phyloP scores from a whole-genome alignment of 2,888 invertebrate genomes.

The Drosophila colorata region DNA sequence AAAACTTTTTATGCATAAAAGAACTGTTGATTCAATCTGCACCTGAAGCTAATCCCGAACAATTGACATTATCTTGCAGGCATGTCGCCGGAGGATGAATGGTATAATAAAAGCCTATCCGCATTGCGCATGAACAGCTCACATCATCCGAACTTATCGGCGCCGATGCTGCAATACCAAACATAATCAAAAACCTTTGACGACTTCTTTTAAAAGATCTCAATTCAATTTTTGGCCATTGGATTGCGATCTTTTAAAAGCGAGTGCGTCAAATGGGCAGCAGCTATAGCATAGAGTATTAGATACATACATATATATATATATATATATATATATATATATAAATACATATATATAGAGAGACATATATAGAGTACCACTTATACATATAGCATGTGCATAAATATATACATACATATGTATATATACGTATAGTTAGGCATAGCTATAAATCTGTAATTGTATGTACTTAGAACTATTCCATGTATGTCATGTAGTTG shows the following conservation, averaged over 20 bases:
- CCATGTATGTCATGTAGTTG: slow-evolving; percentile 34
- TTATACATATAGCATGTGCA: background rate
- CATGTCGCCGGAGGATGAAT: slow-evolving; percentile 97
- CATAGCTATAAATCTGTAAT: slow-evolving; percentile 37
- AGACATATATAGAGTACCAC: slow-evolving; percentile 3
- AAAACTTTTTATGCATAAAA: background rate
- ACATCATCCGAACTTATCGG: slow-evolving; percentile 97
- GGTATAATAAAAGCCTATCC: slow-evolving; percentile 99
- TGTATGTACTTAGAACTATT: slow-evolving; percentile 55
- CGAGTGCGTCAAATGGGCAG: slow-evolving; percentile 68
- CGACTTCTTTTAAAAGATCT: slow-evolving; percentile 84
- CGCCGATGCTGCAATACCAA: slow-evolving; percentile 99
- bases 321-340: slow-evolving; percentile 16
- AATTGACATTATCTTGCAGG: slow-evolving; percentile 86
- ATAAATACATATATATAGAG: slow-evolving; percentile 5
- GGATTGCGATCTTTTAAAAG: slow-evolving; percentile 57
- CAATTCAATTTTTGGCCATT: slow-evolving; percentile 48
- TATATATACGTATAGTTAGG: slow-evolving; percentile 17
- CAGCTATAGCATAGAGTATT: slow-evolving; percentile 16
- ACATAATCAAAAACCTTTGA: slow-evolving; percentile 91
- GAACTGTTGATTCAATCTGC: slow-evolving; percentile 28
- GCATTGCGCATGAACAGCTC: slow-evolving; percentile 98
- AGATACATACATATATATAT: slow-evolving; percentile 3
- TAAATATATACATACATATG: slow-evolving; percentile 8
- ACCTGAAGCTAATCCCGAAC: slow-evolving; percentile 19